Percentiles rank a stretch among this genome's conserved stretches.
Conservation (phyloP, 30 jellyfish, hydroid and myxozoan species). For the Hydractinia echinata region DNA sequence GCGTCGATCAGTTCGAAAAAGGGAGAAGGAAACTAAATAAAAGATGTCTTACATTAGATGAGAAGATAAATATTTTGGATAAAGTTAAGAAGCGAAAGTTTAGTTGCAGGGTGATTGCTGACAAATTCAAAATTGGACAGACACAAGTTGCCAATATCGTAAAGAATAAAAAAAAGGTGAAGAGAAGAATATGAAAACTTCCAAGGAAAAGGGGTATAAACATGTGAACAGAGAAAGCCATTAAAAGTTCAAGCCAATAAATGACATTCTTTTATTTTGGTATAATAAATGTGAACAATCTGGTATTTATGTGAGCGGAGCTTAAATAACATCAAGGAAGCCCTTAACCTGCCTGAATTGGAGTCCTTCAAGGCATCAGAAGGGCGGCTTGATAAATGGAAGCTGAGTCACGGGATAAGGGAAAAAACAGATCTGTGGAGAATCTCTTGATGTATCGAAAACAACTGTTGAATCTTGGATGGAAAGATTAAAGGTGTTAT, state of each 20-base stretch:
- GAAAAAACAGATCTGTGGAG: conserved; percentile 38
- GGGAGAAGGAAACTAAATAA: conserved; percentile 15
- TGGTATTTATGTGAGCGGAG: conserved; percentile 32
- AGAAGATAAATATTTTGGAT: conserved; percentile 26
- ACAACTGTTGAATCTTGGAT: conserved; percentile 39
- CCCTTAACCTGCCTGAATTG: conserved; percentile 30
- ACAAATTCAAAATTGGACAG: conserved; percentile 36
- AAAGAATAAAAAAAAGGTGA: conserved; percentile 10
- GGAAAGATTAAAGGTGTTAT: conserved; percentile 24
- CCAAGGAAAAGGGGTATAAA: conserved; percentile 37
- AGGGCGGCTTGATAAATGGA: conserved; percentile 45
- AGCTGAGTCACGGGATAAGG: conserved; percentile 15
- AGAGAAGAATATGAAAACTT: conserved; percentile 33
- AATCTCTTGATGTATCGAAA: conserved; percentile 29
- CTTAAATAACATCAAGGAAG: conserved; percentile 23
- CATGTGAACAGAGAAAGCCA: not conserved
- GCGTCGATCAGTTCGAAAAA: conserved; percentile 15
- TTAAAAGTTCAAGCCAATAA: conserved; percentile 35
- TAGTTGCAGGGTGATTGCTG: conserved; percentile 41
- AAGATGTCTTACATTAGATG: conserved; percentile 11
- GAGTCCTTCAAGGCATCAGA: conserved; percentile 31
- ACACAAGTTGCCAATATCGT: conserved; percentile 38
- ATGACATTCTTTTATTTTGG: conserved; percentile 37
- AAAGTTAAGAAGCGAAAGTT: not conserved
- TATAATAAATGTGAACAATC: conserved; percentile 33